Percentiles rank a stretch among this genome's conserved stretches.
phyloP scores from a whole-genome alignment of 1,140 invertebrate species.

The Acromyrmex echinatior region DNA sequence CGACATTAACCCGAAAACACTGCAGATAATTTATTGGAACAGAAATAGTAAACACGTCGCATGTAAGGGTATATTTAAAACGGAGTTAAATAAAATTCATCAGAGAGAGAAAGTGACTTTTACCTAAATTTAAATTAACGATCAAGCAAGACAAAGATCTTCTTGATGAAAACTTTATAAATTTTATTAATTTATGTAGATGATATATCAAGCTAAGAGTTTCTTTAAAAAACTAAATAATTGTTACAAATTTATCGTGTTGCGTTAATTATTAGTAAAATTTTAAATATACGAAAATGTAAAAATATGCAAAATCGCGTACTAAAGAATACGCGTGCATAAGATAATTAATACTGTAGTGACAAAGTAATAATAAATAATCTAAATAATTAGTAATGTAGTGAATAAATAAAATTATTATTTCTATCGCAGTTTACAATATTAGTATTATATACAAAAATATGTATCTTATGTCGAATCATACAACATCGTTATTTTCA shows the following conservation, averaged over 20 bases:
- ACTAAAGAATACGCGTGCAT: not conserved
- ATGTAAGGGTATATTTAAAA: conserved; percentile 19
- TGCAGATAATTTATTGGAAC: conserved; percentile 25
- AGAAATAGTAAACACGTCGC: conserved; percentile 14
- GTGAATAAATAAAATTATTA: not conserved
- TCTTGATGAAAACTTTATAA: not conserved
- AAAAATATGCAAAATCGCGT: not conserved
- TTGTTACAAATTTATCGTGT: not conserved
- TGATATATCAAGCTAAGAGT: not conserved
- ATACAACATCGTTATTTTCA: not conserved
- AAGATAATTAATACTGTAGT: not conserved
- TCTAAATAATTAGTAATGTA: not conserved
- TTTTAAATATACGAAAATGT: not conserved
- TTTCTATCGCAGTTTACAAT: not conserved
- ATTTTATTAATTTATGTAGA: not conserved
- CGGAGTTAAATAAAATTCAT: conserved; percentile 18
- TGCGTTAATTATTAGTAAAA: not conserved
- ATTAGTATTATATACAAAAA: not conserved
- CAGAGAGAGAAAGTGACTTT: not conserved
- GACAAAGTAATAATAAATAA: not conserved
- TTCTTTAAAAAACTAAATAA: not conserved
- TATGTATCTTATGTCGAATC: not conserved
- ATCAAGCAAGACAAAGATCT: not conserved
- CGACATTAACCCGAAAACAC: conserved; percentile 58
- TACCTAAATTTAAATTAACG: not conserved